phyloP scores from a whole-genome alignment of 2,113 vertebrate species.

The Gorsachius goisagi region DNA sequence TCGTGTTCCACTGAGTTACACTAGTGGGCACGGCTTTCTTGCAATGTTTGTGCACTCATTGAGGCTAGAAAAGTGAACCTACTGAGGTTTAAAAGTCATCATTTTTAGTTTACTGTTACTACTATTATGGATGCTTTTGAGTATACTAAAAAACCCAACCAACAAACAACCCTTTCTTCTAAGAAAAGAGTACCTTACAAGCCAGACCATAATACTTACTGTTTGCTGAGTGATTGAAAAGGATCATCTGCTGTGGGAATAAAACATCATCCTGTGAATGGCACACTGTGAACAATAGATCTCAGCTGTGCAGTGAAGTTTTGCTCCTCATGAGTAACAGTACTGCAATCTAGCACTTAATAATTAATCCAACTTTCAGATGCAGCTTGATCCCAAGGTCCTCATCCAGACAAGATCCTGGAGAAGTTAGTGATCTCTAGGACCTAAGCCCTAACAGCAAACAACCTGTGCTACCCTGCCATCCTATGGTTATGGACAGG shows the following conservation, averaged over 20 bases:
- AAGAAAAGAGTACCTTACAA: background rate
- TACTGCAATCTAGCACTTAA: background rate
- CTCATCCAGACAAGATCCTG: background rate
- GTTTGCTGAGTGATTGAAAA: background rate
- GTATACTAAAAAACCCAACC: background rate
- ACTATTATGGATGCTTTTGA: background rate
- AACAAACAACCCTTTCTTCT: background rate
- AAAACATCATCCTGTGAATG: background rate
- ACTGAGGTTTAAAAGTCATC: background rate
- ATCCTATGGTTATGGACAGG: slow-evolving; percentile 15
- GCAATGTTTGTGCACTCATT: background rate
- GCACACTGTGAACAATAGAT: background rate
- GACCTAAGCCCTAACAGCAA: background rate
- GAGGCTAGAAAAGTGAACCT: background rate
- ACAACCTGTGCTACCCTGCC: slow-evolving; percentile 27
- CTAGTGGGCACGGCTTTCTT: background rate
- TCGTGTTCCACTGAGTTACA: background rate
- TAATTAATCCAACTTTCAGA: background rate
- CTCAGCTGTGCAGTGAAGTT: background rate
- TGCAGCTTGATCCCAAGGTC: background rate
- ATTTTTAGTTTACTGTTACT: background rate
- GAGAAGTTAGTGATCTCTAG: background rate
- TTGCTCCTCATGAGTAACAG: background rate
- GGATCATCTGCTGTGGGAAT: background rate
- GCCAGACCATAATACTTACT: background rate